A percentile compares a stretch with the other conserved stretches of the same genome.
Evolutionary conservation across 2,888 invertebrate genomes (phyloP).

Genomic region (Troides aeacus): DNA sequence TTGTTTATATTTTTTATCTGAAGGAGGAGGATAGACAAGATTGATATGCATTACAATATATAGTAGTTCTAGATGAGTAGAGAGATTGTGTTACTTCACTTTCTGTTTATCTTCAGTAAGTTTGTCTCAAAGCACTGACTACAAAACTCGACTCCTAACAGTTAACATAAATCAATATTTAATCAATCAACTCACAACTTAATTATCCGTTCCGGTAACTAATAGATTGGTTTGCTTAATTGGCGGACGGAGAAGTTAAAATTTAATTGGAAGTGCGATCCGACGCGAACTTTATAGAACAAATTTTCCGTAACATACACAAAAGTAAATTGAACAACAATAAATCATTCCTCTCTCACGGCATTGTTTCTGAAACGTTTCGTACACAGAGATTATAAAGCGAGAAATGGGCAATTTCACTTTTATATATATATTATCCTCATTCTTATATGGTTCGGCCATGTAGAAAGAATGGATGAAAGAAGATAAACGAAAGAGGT

Average conservation of each 20-base stretch:
- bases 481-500: no score
- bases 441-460: no score
- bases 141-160: background rate
- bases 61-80: no score
- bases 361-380: background rate
- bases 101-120: background rate
- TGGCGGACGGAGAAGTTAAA: constrained; percentile 3
- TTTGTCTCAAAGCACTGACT: no score
- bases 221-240: background rate
- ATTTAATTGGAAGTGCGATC: constrained; percentile 12
- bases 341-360: background rate
- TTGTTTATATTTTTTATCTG: no score
- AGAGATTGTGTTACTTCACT: background rate
- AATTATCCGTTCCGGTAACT: background rate
- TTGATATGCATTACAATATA: no score
- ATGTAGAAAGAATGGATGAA: no score
- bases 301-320: constrained; percentile 12
- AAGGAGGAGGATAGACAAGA: no score
- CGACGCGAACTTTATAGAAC: background rate
- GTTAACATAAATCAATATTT: background rate
- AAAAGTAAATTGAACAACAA: constrained; percentile 10
- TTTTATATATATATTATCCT: background rate
- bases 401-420: background rate
- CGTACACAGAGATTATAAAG: background rate
- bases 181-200: background rate